Base-by-base conservation (phyloP, 2,797 vertebrate species). In the Emydoidea blandingii region DNA sequence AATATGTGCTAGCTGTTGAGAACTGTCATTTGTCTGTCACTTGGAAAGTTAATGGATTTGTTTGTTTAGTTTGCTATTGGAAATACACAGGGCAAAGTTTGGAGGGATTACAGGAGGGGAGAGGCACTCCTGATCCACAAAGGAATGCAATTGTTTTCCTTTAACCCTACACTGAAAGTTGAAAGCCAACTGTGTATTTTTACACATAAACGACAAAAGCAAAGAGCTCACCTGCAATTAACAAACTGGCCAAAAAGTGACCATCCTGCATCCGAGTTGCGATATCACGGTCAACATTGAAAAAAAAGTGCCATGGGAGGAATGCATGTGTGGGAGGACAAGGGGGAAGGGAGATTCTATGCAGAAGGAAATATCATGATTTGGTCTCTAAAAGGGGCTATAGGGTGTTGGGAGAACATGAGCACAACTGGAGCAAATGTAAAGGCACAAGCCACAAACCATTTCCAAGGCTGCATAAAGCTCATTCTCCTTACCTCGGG, bases 1-100 rank as follows among this genome's bases (percentile, higher is more conserved):
- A 97, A 96, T 87, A 96, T 65, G 4, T 91, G 89, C 91, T 96
- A 1, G 11, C 92, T 97, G 93, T 95, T 95, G 90, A 96, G 93
- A 97, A 90, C 97, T 97, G 97, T 98, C 95, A 97, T 96, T 97
- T 94, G 91, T 95, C 97, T 96, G 97, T 98, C 97, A 96, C 95
- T 78, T 6, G 86, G 90, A 62, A 97, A 96, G 92, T 94, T 95
- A 97, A 97, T 97, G 92, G 95, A 97, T 87, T 80, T 92, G 97
- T 96, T 97, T 98, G 97, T 97, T 98, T 97, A 97, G 95, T 93
- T 97, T 85, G 91, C 88, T 92, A 74, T 94, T 92, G 95, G 96
- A 94, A 97, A 98, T 90, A 98, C 72, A 95, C n/a, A 65, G 93
- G 86, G 95, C 92, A 88, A 82, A 79, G 92, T 83, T 83, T 92